Evolutionary conservation across 2,797 vertebrate species (phyloP).

Genomic region (Notolepis coatsorum): DNA sequence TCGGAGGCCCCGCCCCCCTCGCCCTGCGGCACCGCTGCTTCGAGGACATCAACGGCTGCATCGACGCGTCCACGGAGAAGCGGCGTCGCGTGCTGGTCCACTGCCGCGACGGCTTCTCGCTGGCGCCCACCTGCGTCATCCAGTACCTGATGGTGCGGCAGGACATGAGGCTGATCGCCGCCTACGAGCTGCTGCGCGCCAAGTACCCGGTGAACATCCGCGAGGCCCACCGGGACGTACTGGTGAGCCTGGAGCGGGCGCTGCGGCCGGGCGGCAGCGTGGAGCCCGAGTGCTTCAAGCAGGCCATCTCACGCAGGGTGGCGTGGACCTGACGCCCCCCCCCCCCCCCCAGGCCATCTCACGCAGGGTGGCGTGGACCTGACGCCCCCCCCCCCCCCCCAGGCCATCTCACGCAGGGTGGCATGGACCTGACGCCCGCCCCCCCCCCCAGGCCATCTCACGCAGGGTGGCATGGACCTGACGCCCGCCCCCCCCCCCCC

Average conservation of each 20-base stretch:
- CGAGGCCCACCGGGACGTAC: conserved; percentile 82
- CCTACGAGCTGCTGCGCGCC: conserved; percentile 83
- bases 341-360: conserved; percentile 86
- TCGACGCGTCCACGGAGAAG: conserved; percentile 81
- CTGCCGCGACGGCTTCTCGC: conserved; percentile 85
- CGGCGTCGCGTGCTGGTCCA: conserved; percentile 85
- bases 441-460: conserved; percentile 84
- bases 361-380: conserved; percentile 86
- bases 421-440: conserved; percentile 83
- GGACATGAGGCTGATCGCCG: conserved; percentile 85
- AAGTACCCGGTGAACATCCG: conserved; percentile 84
- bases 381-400: too few relatives aligned
- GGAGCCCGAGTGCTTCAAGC: conserved; percentile 81
- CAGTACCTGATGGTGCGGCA: conserved; percentile 88
- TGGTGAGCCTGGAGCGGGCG: conserved; percentile 83
- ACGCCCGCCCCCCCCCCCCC: too few relatives aligned
- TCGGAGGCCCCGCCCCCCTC: conserved; percentile 48
- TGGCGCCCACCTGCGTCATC: conserved; percentile 85
- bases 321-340: conserved; percentile 82
- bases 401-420: conserved; percentile 84
- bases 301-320: conserved; percentile 84
- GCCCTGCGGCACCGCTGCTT: conserved; percentile 80
- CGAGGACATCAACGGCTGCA: conserved; percentile 85
- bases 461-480: conserved; percentile 87
- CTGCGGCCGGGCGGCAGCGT: conserved; percentile 75